Base-by-base conservation (phyloP, 2,888 invertebrate genomes). In the Brachycybe producta region DNA sequence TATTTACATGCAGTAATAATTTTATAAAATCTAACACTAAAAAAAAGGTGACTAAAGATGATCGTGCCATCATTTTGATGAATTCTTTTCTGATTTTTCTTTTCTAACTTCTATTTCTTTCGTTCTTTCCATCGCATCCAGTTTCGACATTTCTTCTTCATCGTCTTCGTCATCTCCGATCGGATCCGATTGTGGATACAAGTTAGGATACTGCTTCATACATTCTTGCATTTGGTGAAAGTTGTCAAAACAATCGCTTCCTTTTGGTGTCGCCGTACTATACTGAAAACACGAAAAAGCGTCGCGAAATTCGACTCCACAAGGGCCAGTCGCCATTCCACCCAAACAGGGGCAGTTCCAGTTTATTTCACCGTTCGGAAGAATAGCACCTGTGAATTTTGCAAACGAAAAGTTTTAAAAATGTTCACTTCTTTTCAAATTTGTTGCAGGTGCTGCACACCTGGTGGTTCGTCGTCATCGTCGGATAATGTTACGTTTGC, bases 271-370 rank as follows among this genome's bases (percentile, higher is more conserved):
- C 2, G 81, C 81, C 52, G 77, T 77, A 57, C 67, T 66, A 61
- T 87, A 84, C 66, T 94, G 92, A 66, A 94, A 94, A 68, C 95
- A 95, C 27, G 86, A 82, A 68, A 95, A 92, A 2, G 94, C 91
- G 58, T 90, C 84, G 36, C 94, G 74, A 69, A 95, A 95, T 66
- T 90, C 83, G 13, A 82, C 75, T 1, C 91, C 94, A 66, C 95
- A 95, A 0, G 95, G 94, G 0, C 95, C 94, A 0, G 88, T 87
- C 4, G 92, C 88, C 86, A 94, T 92, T n/a, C 91, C 91, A 13
- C 94, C 94, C 30, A 95, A 74, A 65, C 95, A 95, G 0, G 94
- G 94, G 63, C 95, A 95, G 64, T 84, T 84, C 94, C 94, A 95
- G 70, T 95, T 95, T 57, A 95, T 90, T 54, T 83, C 79, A 4